Percentiles rank a stretch among this genome's conserved stretches.
Evolutionary conservation across 1,140 invertebrate species (phyloP).

Genomic region (Aporrectodea caliginosa): DNA sequence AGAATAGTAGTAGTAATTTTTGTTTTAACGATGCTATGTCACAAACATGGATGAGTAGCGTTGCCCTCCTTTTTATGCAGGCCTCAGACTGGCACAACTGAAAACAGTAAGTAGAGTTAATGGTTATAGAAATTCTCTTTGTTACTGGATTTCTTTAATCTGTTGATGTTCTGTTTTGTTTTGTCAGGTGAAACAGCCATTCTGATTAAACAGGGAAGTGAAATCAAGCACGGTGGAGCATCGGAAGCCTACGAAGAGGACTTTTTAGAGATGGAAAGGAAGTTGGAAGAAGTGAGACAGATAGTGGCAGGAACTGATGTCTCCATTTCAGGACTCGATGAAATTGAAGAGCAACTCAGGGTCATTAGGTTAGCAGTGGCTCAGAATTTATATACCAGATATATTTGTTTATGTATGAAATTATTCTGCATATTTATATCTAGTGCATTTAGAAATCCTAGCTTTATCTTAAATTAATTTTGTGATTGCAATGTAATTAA

Average conservation of each 20-base stretch:
- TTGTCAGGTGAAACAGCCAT: conserved; percentile 53
- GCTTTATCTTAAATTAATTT: background rate
- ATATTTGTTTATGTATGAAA: conserved; percentile 28
- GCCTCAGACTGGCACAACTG: too few relatives aligned
- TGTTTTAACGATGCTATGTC: too few relatives aligned
- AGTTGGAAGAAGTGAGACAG: conserved; percentile 71
- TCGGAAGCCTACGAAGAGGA: conserved; percentile 89
- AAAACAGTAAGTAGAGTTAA: too few relatives aligned
- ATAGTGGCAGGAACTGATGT: conserved; percentile 72
- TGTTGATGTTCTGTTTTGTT: background rate
- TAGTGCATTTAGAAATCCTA: background rate
- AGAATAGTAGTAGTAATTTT: too few relatives aligned
- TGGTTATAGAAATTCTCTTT: too few relatives aligned
- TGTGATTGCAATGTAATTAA: too few relatives aligned
- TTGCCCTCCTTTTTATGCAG: too few relatives aligned
- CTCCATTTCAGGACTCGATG: conserved; percentile 69
- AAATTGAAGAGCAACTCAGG: conserved; percentile 61
- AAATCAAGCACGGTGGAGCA: conserved; percentile 86
- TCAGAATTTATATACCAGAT: conserved; percentile 25
- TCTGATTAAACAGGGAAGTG: conserved; percentile 76
- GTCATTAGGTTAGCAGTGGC: conserved; percentile 57
- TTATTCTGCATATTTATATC: background rate
- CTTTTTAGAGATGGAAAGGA: conserved; percentile 84
- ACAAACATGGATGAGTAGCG: too few relatives aligned
- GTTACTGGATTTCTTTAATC: background rate